Conservation (phyloP, 2,113 vertebrate species). For the Oncorhynchus masou region DNA sequence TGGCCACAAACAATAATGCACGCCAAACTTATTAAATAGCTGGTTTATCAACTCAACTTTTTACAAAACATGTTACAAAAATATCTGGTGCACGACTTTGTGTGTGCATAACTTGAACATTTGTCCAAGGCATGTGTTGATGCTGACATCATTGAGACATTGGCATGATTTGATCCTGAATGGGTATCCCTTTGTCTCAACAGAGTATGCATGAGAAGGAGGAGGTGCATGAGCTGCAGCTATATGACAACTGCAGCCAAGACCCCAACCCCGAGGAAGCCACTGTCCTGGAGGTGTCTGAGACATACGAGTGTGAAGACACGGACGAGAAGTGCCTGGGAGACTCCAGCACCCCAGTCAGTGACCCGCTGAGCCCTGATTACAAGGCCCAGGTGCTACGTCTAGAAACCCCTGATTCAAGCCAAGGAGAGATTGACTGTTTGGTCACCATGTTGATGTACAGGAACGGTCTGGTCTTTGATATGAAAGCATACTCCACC, state of each 20-base stretch:
- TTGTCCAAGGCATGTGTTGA: no score
- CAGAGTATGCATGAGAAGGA: slow-evolving; percentile 52
- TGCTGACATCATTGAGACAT: no score
- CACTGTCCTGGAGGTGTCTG: background rate
- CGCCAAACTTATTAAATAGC: no score
- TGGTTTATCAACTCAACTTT: no score
- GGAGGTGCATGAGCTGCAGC: slow-evolving; percentile 50
- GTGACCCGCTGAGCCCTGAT: background rate
- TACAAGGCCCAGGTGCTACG: slow-evolving; percentile 31
- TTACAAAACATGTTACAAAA: no score
- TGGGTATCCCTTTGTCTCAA: no score
- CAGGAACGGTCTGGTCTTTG: slow-evolving; percentile 65
- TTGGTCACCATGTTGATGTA: slow-evolving; percentile 55
- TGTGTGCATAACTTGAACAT: no score
- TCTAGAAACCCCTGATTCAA: slow-evolving; percentile 20
- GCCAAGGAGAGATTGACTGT: slow-evolving; percentile 30
- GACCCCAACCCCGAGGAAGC: background rate
- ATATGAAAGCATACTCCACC: slow-evolving; percentile 47
- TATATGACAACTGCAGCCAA: slow-evolving; percentile 15
- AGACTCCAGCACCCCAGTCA: background rate
- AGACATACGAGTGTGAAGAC: background rate
- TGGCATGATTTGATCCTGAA: no score
- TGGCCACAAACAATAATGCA: background rate
- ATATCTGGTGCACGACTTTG: no score
- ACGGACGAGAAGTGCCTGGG: slow-evolving; percentile 5